Conservation (phyloP, 2,797 vertebrate species). For the Periophthalmus magnuspinnatus region DNA sequence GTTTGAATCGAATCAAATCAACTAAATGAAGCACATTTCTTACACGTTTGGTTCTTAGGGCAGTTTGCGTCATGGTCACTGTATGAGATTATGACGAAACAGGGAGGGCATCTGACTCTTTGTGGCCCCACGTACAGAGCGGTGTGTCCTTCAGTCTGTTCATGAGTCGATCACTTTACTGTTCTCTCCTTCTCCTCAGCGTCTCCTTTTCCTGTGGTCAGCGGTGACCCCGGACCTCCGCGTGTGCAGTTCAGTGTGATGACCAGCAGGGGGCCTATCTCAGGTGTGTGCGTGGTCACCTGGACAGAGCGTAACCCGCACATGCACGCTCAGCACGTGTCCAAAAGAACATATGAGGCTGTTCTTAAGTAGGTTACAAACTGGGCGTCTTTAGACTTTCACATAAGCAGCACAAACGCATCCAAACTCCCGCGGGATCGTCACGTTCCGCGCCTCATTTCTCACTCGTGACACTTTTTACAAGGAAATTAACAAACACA, state of each 20-base stretch:
- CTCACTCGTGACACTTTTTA: slow-evolving; percentile 45
- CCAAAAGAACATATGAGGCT: slow-evolving; percentile 1
- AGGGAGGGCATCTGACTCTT: no score
- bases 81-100: no score
- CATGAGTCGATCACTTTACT: not conserved
- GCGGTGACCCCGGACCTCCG: not conserved
- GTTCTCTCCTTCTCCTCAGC: no score
- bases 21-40: no score
- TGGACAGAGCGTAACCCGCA: slow-evolving; percentile 2
- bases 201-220: no score
- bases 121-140: no score
- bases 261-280: not conserved
- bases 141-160: no score
- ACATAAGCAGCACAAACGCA: slow-evolving; percentile 31
- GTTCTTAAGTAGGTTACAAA: slow-evolving; percentile 48
- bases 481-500: slow-evolving; percentile 57
- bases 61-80: no score
- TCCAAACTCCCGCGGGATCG: slow-evolving; percentile 46
- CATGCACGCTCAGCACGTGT: slow-evolving; percentile 24
- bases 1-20: not conserved
- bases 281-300: slow-evolving; percentile 18
- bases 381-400: slow-evolving; percentile 16
- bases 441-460: slow-evolving; percentile 34
- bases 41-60: no score
- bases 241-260: not conserved